Conservation (phyloP, 2,888 invertebrate species). For the Clitarchus hookeri region DNA sequence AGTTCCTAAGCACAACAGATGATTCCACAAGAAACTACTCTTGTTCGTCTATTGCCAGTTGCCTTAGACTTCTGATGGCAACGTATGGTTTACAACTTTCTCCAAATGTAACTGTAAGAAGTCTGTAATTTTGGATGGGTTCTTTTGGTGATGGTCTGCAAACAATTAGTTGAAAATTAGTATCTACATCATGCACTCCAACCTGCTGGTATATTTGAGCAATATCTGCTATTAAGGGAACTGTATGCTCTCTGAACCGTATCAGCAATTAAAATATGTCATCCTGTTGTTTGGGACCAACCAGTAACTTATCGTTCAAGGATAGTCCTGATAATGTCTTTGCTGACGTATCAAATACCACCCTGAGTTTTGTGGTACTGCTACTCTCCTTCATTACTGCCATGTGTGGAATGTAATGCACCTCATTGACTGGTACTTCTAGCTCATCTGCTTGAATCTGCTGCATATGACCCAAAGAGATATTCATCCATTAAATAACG, state of each 20-base stretch:
- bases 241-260: not conserved
- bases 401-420: not conserved
- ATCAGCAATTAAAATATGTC: not conserved
- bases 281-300: not conserved
- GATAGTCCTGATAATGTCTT: not conserved
- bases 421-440: not conserved
- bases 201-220: not conserved
- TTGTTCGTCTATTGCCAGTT: not conserved
- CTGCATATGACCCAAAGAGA: not conserved
- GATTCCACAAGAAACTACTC: not conserved
- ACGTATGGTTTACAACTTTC: not conserved
- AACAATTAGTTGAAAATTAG: not conserved
- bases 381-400: not conserved
- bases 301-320: not conserved
- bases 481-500: not conserved
- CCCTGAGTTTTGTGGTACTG: not conserved
- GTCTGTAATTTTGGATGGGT: not conserved
- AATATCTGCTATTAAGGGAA: not conserved
- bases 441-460: not conserved
- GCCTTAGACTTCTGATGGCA: slow-evolving; percentile 4
- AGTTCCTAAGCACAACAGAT: not conserved
- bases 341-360: not conserved
- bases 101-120: not conserved
- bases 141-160: not conserved
- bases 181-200: not conserved